A percentile compares a stretch with the other conserved stretches of the same genome.
Evolutionary conservation across 2,888 invertebrate species (phyloP).

Genomic region (Andrena fulva): DNA sequence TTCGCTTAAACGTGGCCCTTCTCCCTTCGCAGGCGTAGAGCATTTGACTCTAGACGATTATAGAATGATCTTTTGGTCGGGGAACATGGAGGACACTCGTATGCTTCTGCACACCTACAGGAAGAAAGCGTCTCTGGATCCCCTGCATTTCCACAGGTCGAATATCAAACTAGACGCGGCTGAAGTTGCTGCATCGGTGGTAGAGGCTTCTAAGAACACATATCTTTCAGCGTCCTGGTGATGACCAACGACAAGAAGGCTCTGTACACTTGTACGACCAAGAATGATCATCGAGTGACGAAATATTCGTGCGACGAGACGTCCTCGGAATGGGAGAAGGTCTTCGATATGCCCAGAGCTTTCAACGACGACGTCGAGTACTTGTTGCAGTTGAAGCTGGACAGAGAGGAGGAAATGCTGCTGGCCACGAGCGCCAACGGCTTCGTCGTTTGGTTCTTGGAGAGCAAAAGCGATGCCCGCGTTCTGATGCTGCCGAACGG

Average conservation of each 20-base stretch:
- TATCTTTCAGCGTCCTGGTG: constrained; percentile 87
- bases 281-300: constrained; percentile 86
- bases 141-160: constrained; percentile 87
- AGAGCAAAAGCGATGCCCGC: constrained; percentile 86
- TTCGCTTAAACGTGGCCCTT: neutral
- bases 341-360: constrained; percentile 88
- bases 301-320: constrained; percentile 85
- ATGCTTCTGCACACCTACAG: constrained; percentile 89
- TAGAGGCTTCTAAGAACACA: neutral
- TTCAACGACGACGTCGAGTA: constrained; percentile 91
- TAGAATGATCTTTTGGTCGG: constrained; percentile 92
- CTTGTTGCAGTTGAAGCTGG: constrained; percentile 93
- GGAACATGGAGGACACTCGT: constrained; percentile 91
- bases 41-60: constrained; percentile 90
- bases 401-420: constrained; percentile 92
- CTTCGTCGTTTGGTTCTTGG: constrained; percentile 93
- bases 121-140: constrained; percentile 86
- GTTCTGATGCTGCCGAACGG: constrained; percentile 92
- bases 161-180: neutral
- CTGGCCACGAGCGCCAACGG: constrained; percentile 94
- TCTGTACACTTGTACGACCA: constrained; percentile 90
- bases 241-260: constrained; percentile 89
- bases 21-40: constrained; percentile 87
- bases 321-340: constrained; percentile 87
- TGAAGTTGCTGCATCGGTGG: neutral